A percentile compares a stretch with the other conserved stretches of the same genome.
These are phyloP conservation scores for Istiophorus platypterus DNA, from an alignment of 2,113 vertebrate species.

Conservation along the genomic window DNA sequence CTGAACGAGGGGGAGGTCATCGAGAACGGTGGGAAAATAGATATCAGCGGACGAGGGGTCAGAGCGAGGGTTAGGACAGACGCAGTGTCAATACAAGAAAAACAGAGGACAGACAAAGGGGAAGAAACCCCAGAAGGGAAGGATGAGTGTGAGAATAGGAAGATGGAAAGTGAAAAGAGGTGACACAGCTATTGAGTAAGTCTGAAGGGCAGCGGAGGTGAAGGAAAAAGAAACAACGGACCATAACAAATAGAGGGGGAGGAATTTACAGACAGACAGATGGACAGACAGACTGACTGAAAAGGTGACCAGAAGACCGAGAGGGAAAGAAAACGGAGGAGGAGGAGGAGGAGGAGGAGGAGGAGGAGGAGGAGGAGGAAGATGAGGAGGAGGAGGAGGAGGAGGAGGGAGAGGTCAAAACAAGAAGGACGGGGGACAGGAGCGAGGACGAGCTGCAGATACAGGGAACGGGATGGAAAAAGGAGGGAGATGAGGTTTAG, in stretches of 20 bases:
- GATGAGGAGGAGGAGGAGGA: not conserved
- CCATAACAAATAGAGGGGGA: slow-evolving; percentile 36
- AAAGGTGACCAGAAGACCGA: slow-evolving; percentile 20
- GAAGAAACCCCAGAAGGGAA: slow-evolving; percentile 64
- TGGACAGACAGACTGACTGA: slow-evolving; percentile 5
- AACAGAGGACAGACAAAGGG: slow-evolving; percentile 51
- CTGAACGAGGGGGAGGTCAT: slow-evolving; percentile 5
- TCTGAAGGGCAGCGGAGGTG: slow-evolving; percentile 58
- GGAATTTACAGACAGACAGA: slow-evolving; percentile 37
- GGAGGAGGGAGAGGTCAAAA: slow-evolving; percentile 22
- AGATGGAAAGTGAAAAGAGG: slow-evolving; percentile 73
- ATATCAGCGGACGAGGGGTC: slow-evolving; percentile 28
- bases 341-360: slow-evolving; percentile 8
- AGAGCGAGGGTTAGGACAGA: slow-evolving; percentile 37
- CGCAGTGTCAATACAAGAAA: slow-evolving; percentile 20
- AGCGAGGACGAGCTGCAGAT: slow-evolving; percentile 24
- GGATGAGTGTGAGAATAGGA: slow-evolving; percentile 67
- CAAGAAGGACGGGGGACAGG: slow-evolving; percentile 40
- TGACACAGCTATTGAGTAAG: slow-evolving; percentile 66
- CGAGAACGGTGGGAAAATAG: slow-evolving; percentile 49
- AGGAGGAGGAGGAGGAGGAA: slow-evolving; percentile 31
- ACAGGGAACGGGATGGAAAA: slow-evolving; percentile 36
- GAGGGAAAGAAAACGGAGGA: slow-evolving; percentile 9
- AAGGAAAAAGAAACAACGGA: slow-evolving; percentile 76
- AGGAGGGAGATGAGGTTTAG: slow-evolving; percentile 20